Evolutionary conservation across 2,797 vertebrate genomes (phyloP).

Genomic region (Pachyuromys duprasi): DNA sequence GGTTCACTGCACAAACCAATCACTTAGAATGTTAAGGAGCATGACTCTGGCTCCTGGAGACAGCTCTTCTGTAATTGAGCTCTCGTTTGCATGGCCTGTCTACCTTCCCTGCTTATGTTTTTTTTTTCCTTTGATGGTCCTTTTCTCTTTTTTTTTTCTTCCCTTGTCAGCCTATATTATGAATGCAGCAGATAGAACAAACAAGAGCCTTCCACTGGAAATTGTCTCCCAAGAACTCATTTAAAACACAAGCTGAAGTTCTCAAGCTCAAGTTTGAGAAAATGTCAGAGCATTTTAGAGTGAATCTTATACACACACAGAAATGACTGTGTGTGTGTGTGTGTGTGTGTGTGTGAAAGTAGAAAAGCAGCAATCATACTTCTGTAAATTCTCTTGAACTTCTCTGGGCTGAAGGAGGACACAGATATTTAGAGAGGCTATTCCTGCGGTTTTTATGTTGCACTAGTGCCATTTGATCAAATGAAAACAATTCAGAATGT

Average conservation of each 20-base stretch:
- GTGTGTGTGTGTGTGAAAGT: slow-evolving; percentile 16
- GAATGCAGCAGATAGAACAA: slow-evolving; percentile 77
- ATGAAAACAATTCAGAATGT: background rate
- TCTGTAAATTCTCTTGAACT: slow-evolving; percentile 48
- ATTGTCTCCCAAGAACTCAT: slow-evolving; percentile 72
- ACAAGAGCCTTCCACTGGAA: slow-evolving; percentile 69
- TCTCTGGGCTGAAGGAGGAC: background rate
- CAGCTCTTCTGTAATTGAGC: slow-evolving; percentile 81
- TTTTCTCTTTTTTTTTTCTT: slow-evolving; percentile 3
- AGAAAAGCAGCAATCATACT: background rate
- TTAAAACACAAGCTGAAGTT: slow-evolving; percentile 77
- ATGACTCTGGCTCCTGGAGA: slow-evolving; percentile 74
- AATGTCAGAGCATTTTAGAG: slow-evolving; percentile 68
- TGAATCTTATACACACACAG: slow-evolving; percentile 51
- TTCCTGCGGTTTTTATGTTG: slow-evolving; percentile 20
- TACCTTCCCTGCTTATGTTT: slow-evolving; percentile 78
- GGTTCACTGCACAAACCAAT: slow-evolving; percentile 82
- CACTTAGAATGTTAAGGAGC: slow-evolving; percentile 83
- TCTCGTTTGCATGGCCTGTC: slow-evolving; percentile 77
- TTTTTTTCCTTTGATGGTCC: slow-evolving; percentile 59
- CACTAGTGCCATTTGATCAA: background rate
- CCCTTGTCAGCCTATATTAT: slow-evolving; percentile 58
- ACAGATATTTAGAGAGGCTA: background rate
- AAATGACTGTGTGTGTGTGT: background rate
- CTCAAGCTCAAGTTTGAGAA: slow-evolving; percentile 63